Base-by-base conservation (phyloP, 1,140 invertebrate genomes). In the Dreissena polymorpha region DNA sequence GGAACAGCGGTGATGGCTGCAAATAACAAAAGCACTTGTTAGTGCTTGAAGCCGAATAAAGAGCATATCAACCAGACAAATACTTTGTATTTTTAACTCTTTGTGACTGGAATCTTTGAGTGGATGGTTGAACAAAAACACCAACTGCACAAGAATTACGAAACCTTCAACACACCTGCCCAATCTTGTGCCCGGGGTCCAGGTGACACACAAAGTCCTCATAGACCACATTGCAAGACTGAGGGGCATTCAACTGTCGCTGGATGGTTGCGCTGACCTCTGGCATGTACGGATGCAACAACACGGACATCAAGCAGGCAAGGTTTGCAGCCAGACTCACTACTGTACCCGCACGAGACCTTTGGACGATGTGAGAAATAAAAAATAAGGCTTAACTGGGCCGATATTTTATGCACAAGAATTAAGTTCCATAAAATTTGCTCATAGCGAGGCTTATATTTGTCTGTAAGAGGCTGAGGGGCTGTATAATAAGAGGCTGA, bases 251-350 rank as follows among this genome's bases (percentile, higher is more conserved):
- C 10, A 98, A 93, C 90, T 98, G 97, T 53, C 93, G 87, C 57
- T 95, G 94, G 49, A 99, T 94, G 12, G 93, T 95, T 0, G 94
- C 92, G 69, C 96, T 95, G 0, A 96, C 96, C 50, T 95, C 93
- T 0, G 99, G 99, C 97, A 99, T 98, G 92, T 96, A 99, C 0
- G 99, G 98, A 76, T 96, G 95, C 18, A 99, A 90, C 29, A 99
- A 92, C 10, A 96, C 94, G 0, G 97, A 95, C 63, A 99, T 90
- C 0, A 99, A 93, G 88, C 96, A 96, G 5, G 96, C 95, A 27
- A 99, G 93, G 91, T 99, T 99, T 80, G 95, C 96, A 82, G 96
- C 96, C 64, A 99, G 88, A 63, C 96, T 97, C 83, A 99, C 95
- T 10, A 99, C 95, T 0, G 97, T 97, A 5, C 95, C 96, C 5